Base-by-base conservation (phyloP, 2,888 invertebrate genomes). In the Agelastica alni region DNA sequence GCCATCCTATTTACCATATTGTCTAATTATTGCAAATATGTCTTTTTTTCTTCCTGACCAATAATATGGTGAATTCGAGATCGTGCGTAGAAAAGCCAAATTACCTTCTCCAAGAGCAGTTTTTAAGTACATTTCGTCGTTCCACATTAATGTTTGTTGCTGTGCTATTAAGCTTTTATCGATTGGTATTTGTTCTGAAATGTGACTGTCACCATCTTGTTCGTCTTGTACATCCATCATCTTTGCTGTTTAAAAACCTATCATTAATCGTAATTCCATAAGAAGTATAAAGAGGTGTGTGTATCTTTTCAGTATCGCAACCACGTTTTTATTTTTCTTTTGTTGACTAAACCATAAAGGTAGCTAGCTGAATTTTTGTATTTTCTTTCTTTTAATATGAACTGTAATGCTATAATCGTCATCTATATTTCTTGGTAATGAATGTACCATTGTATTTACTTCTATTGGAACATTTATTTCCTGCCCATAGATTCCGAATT, bases 1-100 rank as follows among this genome's bases (percentile, higher is more conserved):
- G 2, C 77, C 76, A 77, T 20, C 65, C 60, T 54, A 69, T 61
- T 69, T 64, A 6, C 75, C 75, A 13, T 69, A 59, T 61, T 77
- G 75, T 16, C 75, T 41, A 16, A 76, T 77, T 70, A 75, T 76
- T 7, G 75, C 41, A 30, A 30, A 49, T 2, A 42, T 14, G 17
- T 49, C 42, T 42, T 31, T 42, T 9, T 42, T 41, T 17, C 31
- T 16, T 13, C 16, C 18, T 10, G 10, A 2, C 49, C 49, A 49
- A 30, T 42, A 49, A 9, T 10, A 41, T 1, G 31, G 2, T 6
- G 49, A 49, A 39, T 49, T 49, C 2, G 30, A 17, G 2, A 48
- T 39, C 4, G 14, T 26, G 9, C 13, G 26, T 31, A 9, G 39
- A 4, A 7, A 26, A 26, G 26, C 26, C 9, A 26, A 26, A 6